A percentile compares a stretch with the other conserved stretches of the same genome.
Conservation (phyloP, 2,888 invertebrate species). For the Blomia tropicalis region DNA sequence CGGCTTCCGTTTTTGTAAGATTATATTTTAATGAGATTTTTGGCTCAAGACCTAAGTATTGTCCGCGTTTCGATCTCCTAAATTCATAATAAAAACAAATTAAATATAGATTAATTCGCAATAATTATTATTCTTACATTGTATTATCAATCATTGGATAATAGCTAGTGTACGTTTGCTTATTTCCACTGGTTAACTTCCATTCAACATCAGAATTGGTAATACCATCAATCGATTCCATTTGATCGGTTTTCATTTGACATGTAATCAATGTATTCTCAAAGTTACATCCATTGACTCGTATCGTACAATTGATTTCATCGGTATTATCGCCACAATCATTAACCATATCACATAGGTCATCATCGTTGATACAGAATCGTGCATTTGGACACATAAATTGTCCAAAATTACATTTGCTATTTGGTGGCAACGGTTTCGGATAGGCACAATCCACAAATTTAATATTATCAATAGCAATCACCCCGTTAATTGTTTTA, state of each 20-base stretch:
- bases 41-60: not conserved
- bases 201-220: not conserved
- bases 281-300: constrained; percentile 1
- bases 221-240: not conserved
- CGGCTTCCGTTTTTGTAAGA: not conserved
- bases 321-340: constrained; percentile 17
- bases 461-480: constrained; percentile 6
- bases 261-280: not conserved
- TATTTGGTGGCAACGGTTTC: constrained; percentile 2
- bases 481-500: not conserved
- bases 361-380: constrained; percentile 4
- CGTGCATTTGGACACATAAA: not conserved
- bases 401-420: not conserved
- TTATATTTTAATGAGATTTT: not conserved
- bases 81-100: not conserved
- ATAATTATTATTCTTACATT: not conserved
- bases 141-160: constrained; percentile 15
- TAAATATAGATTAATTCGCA: not conserved
- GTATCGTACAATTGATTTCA: not conserved
- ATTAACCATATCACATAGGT: constrained; percentile 13
- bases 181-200: not conserved
- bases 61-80: not conserved
- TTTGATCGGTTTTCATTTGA: not conserved
- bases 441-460: not conserved
- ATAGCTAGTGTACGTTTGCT: not conserved